Conservation (phyloP, 2,113 vertebrate species). For the Corydoras sp. region DNA sequence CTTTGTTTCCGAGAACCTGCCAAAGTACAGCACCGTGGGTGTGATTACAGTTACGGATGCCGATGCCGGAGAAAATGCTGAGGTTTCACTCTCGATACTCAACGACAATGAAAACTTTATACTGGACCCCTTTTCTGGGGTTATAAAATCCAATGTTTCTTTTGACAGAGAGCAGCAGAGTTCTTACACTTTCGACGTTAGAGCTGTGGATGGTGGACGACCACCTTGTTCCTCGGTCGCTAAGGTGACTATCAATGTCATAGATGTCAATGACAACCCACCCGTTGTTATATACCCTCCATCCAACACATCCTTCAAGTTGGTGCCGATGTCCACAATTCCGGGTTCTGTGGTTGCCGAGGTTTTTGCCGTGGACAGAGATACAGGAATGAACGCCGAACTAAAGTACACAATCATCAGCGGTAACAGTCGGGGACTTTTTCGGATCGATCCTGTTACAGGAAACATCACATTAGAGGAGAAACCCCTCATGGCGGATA, state of each 20-base stretch:
- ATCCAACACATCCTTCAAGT: conserved; percentile 95
- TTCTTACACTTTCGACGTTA: conserved; percentile 96
- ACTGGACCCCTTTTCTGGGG: conserved; percentile 88
- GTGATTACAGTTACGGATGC: conserved; percentile 97
- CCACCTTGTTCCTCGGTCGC: conserved; percentile 90
- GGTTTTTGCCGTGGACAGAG: conserved; percentile 94
- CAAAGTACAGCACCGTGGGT: conserved; percentile 95
- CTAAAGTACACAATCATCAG: conserved; percentile 95
- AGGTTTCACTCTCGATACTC: conserved; percentile 89
- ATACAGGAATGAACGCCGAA: conserved; percentile 96
- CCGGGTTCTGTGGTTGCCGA: conserved; percentile 93
- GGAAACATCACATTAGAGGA: conserved; percentile 97
- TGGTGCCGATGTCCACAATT: conserved; percentile 93
- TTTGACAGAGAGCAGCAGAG: conserved; percentile 96
- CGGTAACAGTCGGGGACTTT: conserved; percentile 90
- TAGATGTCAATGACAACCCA: conserved; percentile 96
- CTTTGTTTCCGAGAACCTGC: conserved; percentile 97
- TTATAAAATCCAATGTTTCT: conserved; percentile 97
- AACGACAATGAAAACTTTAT: conserved; percentile 98
- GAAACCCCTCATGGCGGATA: conserved; percentile 78
- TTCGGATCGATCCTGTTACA: conserved; percentile 94
- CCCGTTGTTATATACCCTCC: conserved; percentile 91
- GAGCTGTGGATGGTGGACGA: conserved; percentile 88
- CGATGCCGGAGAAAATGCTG: conserved; percentile 92
- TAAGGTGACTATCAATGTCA: conserved; percentile 98